Conservation (phyloP, 2,797 vertebrate genomes). For the Pyrocephalus nanus region DNA sequence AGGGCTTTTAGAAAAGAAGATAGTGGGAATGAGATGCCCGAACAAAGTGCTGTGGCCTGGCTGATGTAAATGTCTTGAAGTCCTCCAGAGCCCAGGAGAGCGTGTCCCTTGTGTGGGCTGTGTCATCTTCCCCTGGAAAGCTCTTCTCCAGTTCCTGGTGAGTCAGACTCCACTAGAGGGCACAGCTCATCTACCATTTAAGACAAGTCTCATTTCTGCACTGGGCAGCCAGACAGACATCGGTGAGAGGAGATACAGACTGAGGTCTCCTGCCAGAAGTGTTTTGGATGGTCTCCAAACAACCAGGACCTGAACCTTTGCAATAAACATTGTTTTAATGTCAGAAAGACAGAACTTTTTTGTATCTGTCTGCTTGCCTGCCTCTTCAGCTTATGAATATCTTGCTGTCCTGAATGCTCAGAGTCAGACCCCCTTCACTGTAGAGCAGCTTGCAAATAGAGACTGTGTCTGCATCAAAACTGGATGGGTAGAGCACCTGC, state of each 20-base stretch:
- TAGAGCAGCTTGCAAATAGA: background rate
- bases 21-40: background rate
- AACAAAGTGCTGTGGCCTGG: background rate
- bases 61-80: background rate
- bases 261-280: background rate
- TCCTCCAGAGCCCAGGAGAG: background rate
- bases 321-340: fast-evolving
- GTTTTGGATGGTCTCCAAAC: background rate
- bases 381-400: background rate
- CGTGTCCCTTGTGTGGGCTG: fast-evolving
- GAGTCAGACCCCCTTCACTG: background rate
- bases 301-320: fast-evolving
- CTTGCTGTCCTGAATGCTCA: background rate
- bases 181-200: background rate
- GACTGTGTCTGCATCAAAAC: background rate
- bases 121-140: background rate
- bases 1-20: background rate
- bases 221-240: background rate
- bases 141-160: background rate
- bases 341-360: background rate
- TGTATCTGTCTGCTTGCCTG: background rate
- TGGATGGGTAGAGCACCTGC: background rate
- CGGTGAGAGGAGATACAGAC: fast-evolving
- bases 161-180: slow-evolving; percentile 41
- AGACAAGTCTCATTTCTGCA: background rate